Conservation (phyloP, 2,888 invertebrate species). For the Ellobium chinense region DNA sequence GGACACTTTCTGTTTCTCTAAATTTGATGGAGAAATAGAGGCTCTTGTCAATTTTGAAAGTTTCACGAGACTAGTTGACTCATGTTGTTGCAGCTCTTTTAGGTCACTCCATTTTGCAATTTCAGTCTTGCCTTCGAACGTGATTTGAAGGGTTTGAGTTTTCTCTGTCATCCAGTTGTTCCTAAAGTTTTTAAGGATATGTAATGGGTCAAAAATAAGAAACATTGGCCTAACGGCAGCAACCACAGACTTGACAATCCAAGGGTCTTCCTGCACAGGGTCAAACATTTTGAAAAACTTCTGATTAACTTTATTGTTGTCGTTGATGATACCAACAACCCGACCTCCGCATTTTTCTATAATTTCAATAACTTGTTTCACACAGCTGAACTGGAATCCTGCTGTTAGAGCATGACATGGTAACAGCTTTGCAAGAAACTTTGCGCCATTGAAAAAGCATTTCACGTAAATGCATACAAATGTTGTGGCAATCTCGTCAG, state of each 20-base stretch:
- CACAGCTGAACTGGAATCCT: background rate
- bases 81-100: background rate
- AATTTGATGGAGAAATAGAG: background rate
- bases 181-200: constrained; percentile 2
- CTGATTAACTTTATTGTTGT: constrained; percentile 2
- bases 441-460: background rate
- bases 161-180: constrained; percentile 18
- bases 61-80: background rate
- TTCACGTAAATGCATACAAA: background rate
- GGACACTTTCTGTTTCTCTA: background rate
- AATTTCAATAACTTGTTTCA: background rate
- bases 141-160: background rate
- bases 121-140: background rate
- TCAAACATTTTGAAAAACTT: background rate
- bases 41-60: background rate
- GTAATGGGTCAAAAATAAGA: background rate
- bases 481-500: background rate
- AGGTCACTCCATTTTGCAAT: background rate
- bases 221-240: background rate
- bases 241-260: background rate
- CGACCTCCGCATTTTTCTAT: background rate
- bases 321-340: background rate
- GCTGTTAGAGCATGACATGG: background rate
- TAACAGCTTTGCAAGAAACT: background rate
- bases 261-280: background rate